A percentile compares a stretch with the other conserved stretches of the same genome.
These are phyloP conservation scores for Fulmarus glacialis DNA, from an alignment of 2,113 vertebrate genomes.

Conservation along the genomic window DNA sequence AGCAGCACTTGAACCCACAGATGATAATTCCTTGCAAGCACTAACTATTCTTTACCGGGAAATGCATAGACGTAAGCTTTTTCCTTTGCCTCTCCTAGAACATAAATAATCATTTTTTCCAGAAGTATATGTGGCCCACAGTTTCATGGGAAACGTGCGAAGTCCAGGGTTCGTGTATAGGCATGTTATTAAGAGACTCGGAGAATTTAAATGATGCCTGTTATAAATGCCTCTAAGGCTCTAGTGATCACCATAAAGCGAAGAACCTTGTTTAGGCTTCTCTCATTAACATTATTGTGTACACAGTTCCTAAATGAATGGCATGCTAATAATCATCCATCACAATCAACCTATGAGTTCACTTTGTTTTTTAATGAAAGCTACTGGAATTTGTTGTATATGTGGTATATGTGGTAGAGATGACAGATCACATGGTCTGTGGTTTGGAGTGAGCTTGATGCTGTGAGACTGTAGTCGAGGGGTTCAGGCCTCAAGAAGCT, in stretches of 20 bases:
- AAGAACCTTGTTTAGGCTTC: background rate
- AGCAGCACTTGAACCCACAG: conserved; percentile 91
- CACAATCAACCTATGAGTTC: background rate
- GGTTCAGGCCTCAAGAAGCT: background rate
- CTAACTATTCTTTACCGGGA: conserved; percentile 97
- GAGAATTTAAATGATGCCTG: background rate
- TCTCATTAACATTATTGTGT: rapidly evolving
- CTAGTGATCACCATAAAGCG: background rate
- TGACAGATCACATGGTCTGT: background rate
- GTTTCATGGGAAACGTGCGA: rapidly evolving
- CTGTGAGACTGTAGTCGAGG: background rate
- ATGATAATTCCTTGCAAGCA: conserved; percentile 97
- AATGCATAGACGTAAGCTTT: conserved; percentile 94
- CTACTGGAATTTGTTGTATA: background rate
- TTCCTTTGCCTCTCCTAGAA: background rate
- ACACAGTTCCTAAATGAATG: background rate
- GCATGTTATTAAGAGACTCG: background rate
- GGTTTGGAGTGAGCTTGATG: background rate
- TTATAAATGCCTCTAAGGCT: background rate
- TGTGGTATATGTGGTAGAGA: background rate
- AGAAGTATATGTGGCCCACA: background rate
- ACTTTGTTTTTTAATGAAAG: background rate
- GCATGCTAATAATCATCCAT: background rate
- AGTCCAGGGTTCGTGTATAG: background rate
- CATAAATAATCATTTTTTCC: background rate